Evolutionary conservation across 2,113 vertebrate species (phyloP).

Genomic region (Sinocyclocheilus grahami): DNA sequence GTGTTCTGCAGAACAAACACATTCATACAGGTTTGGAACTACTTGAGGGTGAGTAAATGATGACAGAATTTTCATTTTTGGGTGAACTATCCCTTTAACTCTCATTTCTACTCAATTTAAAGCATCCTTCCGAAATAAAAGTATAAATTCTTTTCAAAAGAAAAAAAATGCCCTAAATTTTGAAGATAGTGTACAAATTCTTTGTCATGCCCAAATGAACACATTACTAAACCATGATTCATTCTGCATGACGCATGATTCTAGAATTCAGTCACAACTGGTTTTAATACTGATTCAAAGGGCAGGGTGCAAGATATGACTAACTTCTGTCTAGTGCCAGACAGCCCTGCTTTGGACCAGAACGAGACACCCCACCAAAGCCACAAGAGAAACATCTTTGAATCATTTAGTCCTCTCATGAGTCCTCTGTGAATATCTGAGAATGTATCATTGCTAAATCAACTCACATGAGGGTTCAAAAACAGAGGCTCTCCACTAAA

Average conservation of each 20-base stretch:
- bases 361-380: constrained; percentile 46
- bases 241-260: not conserved
- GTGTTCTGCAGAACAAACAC: too few relatives aligned
- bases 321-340: constrained; percentile 13
- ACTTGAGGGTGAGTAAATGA: too few relatives aligned
- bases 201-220: not conserved
- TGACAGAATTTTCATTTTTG: too few relatives aligned
- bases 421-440: constrained; percentile 5
- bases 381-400: constrained; percentile 54
- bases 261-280: not conserved
- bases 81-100: too few relatives aligned
- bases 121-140: too few relatives aligned
- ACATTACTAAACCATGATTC: not conserved
- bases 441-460: not conserved
- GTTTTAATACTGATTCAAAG: not conserved
- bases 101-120: too few relatives aligned
- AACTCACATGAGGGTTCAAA: not conserved
- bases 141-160: not conserved
- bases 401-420: constrained; percentile 55
- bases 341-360: not conserved
- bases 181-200: not conserved
- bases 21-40: too few relatives aligned
- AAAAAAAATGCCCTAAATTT: not conserved
- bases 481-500: not conserved
- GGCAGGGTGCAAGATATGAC: not conserved